Conservation (phyloP, 2,888 invertebrate genomes). For the Drosophila neotestacea region DNA sequence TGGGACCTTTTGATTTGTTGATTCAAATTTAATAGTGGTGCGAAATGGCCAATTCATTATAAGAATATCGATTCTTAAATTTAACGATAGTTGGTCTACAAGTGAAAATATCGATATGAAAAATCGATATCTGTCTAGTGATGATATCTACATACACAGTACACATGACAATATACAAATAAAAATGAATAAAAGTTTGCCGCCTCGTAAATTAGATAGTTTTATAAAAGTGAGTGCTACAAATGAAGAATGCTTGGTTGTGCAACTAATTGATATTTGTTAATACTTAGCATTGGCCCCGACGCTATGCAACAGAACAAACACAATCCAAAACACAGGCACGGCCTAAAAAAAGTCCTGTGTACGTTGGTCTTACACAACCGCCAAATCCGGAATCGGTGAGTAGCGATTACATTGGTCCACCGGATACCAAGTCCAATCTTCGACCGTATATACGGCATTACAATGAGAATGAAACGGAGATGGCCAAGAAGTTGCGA, state of each 20-base stretch:
- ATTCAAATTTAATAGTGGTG: neutral
- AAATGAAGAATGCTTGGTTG: neutral
- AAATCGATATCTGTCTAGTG: constrained; percentile 7
- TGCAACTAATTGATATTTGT: neutral
- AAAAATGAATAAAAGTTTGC: constrained; percentile 39
- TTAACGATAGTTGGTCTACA: neutral
- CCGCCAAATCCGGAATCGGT: constrained; percentile 79
- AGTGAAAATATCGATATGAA: neutral
- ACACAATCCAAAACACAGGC: constrained; percentile 21
- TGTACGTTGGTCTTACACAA: constrained; percentile 58
- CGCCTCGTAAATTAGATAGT: constrained; percentile 31
- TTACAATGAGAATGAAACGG: constrained; percentile 88
- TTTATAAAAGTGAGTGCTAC: constrained; percentile 40
- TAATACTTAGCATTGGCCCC: constrained; percentile 32
- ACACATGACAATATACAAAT: constrained; percentile 41
- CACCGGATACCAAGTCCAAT: constrained; percentile 93
- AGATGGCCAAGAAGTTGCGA: constrained; percentile 88
- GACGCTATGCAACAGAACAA: constrained; percentile 37
- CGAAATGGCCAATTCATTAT: neutral
- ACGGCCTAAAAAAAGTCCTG: constrained; percentile 41
- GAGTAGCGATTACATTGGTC: constrained; percentile 85
- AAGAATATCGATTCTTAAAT: constrained; percentile 2
- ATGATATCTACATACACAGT: constrained; percentile 3
- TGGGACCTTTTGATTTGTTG: neutral
- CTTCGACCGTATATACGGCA: constrained; percentile 90